Base-by-base conservation (phyloP, 1,140 invertebrate genomes). In the Mactra quadrangularis region DNA sequence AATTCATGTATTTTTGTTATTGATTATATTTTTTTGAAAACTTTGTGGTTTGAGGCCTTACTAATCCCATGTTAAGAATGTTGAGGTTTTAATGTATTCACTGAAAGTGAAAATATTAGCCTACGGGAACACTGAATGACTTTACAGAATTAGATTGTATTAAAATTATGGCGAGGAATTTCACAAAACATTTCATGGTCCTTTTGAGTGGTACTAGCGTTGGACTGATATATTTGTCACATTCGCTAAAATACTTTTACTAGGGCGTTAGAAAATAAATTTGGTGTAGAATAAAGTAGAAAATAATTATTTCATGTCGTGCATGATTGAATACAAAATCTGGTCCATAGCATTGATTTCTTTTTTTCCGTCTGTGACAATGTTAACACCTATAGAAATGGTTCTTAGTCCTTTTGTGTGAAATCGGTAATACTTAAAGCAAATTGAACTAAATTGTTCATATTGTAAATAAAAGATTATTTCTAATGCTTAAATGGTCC, bases 391-490 rank as follows among this genome's bases (percentile, higher is more conserved):
- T 33, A 4, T 60, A 33, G 6, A 60, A 60, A 60, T 15, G 27
- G 38, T 19, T 57, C 29, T 60, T 60, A 60, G 31, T 31, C 7
- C 57, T 11, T 1, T 35, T 35, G 57, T 60, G 57, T 60, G 27
- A 33, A 60, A 60, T 7, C 38, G 38, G n/a, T 41, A 41, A 41
- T 27, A 60, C 31, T 35, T 15, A 60, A 13, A 6, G 33, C 33
- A 66, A 66, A 47, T 66, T 6, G 41, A 66, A 66, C 33, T 27
- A 66, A 66, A 66, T 35, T 41, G 62, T 45, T 9, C 38, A 45
- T 11, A 41, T 66, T 66, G 25, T 13, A 47, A 25, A 47, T 66
- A 41, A 45, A 1, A 45, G 62, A 35, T 29, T 7, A 38, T 62
- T 38, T 66, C 3, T 66, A 35, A 47, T 45, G 62, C 9, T 47